Conservation (phyloP, 2,797 vertebrate genomes). For the Acrossocheilus fasciatus region DNA sequence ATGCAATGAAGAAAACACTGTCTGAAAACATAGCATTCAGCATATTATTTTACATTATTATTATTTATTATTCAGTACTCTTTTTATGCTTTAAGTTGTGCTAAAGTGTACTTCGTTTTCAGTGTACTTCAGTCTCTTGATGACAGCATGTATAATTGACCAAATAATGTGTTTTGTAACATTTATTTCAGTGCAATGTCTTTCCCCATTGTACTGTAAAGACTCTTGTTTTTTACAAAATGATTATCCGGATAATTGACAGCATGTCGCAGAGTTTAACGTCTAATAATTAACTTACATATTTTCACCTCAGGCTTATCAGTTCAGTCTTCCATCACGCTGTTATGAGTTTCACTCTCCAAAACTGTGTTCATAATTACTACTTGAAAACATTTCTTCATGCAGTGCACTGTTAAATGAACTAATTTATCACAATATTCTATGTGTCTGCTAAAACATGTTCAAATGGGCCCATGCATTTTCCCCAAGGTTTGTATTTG, state of each 20-base stretch:
- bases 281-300: background rate
- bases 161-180: background rate
- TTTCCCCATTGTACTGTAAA: background rate
- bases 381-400: background rate
- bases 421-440: constrained; percentile 10
- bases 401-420: background rate
- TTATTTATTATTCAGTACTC: background rate
- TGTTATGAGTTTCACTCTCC: background rate
- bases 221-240: background rate
- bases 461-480: constrained; percentile 17
- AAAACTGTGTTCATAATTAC: constrained; percentile 4
- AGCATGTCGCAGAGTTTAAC: background rate
- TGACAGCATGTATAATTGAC: background rate
- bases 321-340: background rate
- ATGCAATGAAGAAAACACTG: background rate
- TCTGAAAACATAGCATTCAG: background rate
- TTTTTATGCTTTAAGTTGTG: background rate
- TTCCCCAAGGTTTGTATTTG: background rate
- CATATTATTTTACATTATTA: no score
- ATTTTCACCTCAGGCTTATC: background rate
- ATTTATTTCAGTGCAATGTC: background rate
- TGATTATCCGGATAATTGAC: background rate
- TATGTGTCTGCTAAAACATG: background rate
- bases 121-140: background rate
- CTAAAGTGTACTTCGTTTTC: background rate